Evolutionary conservation across 2,797 vertebrate species (phyloP).

Genomic region (Ptychadena robeensis): DNA sequence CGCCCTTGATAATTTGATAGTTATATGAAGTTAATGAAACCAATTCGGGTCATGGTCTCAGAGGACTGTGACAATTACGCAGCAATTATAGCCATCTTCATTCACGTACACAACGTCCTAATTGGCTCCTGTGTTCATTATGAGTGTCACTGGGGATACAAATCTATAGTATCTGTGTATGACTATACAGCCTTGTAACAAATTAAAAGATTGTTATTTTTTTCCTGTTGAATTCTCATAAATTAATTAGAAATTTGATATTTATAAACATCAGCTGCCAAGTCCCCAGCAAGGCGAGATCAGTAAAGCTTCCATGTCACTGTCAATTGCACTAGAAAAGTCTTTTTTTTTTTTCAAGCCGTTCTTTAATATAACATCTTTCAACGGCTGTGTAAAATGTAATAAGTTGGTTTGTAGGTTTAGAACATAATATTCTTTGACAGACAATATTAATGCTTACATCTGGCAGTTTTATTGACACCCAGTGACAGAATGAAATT

Average conservation of each 20-base stretch:
- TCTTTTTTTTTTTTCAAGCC: not conserved
- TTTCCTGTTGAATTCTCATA: not conserved
- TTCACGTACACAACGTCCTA: conserved; percentile 46
- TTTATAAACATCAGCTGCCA: conserved; percentile 11
- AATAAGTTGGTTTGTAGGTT: conserved; percentile 56
- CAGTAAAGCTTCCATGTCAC: not conserved
- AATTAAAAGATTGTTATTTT: conserved; percentile 29
- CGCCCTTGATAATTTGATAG: conserved; percentile 53
- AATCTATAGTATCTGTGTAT: conserved; percentile 24
- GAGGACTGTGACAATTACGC: conserved; percentile 56
- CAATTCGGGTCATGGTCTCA: conserved; percentile 36
- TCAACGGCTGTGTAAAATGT: conserved; percentile 48
- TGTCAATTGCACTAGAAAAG: conserved; percentile 12
- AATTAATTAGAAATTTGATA: conserved; percentile 16
- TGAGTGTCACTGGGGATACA: conserved; percentile 35
- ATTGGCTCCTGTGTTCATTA: conserved; percentile 51
- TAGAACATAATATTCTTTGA: conserved; percentile 60
- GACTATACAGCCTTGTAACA: conserved; percentile 25
- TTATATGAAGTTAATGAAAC: conserved; percentile 55
- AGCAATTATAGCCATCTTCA: conserved; percentile 51
- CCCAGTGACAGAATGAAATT: conserved; percentile 58
- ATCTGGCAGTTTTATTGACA: conserved; percentile 62
- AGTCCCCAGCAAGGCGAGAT: not conserved
- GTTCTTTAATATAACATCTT: conserved; percentile 51
- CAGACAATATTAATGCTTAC: conserved; percentile 61